phyloP scores from a whole-genome alignment of 37 sponge, comb jelly and placozoan species.

The Axinella damicornis region DNA sequence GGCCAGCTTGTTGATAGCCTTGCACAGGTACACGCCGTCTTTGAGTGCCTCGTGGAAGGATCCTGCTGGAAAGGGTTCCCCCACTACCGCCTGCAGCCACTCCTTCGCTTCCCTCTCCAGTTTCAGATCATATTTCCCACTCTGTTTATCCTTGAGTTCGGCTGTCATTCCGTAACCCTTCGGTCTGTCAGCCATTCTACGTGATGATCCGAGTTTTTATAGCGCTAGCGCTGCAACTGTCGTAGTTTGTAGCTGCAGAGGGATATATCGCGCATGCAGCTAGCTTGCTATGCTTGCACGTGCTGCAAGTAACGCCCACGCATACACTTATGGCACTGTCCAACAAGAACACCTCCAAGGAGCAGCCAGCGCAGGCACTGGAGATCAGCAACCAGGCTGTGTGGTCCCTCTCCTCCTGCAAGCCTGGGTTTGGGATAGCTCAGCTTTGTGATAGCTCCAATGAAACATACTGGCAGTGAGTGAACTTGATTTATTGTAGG shows the following conservation, averaged over 20 bases:
- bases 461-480: conserved; percentile 98
- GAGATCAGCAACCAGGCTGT: conserved; percentile 86
- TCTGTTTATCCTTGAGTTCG: conserved; percentile 75
- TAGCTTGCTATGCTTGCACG: no score
- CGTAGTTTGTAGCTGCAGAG: background rate
- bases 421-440: conserved; percentile 92
- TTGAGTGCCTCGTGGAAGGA: conserved; percentile 73
- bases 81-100: conserved; percentile 84
- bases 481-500: background rate
- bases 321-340: no score
- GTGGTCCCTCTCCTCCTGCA: conserved; percentile 98
- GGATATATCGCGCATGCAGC: no score
- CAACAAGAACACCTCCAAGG: no score
- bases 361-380: background rate
- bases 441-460: conserved; percentile 83
- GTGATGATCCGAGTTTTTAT: background rate
- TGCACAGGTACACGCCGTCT: conserved; percentile 85
- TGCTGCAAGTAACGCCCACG: no score
- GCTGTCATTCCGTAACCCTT: conserved; percentile 85
- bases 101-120: conserved; percentile 68
- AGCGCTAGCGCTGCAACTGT: background rate
- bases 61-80: conserved; percentile 65
- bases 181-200: conserved; percentile 75
- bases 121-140: conserved; percentile 67
- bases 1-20: conserved; percentile 80